Evolutionary conservation across 2,797 vertebrate genomes (phyloP).

Genomic region (Esox lucius): DNA sequence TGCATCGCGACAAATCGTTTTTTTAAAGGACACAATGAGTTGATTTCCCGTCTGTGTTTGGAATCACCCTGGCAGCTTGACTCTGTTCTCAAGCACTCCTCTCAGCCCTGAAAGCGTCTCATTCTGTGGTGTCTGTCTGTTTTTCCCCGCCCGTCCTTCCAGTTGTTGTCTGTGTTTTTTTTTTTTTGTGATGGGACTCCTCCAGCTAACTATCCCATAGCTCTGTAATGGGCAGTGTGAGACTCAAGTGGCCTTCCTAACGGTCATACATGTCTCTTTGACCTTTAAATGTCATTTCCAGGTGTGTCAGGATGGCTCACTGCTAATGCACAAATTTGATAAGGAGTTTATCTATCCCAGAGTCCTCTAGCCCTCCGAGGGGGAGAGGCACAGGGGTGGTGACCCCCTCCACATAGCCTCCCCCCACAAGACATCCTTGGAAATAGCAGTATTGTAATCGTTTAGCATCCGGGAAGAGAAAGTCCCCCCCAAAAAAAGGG

Average conservation of each 20-base stretch:
- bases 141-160: neutral
- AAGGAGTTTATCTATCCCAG: conserved; percentile 57
- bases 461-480: conserved; percentile 40
- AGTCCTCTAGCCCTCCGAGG: conserved; percentile 42
- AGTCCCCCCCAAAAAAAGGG: conserved; percentile 13
- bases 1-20: conserved; percentile 40
- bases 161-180: conserved; percentile 21
- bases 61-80: conserved; percentile 48
- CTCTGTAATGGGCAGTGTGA: conserved; percentile 41
- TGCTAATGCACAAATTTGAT: conserved; percentile 62
- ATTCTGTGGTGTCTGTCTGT: conserved; percentile 27
- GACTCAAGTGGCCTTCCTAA: conserved; percentile 29
- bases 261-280: conserved; percentile 54
- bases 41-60: conserved; percentile 47
- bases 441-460: conserved; percentile 48
- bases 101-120: conserved; percentile 28
- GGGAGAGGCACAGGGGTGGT: conserved; percentile 24
- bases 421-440: conserved; percentile 27
- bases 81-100: conserved; percentile 27
- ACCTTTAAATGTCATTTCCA: conserved; percentile 72
- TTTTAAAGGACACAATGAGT: conserved; percentile 17
- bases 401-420: conserved; percentile 25
- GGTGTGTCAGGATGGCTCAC: conserved; percentile 53
- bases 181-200: conserved; percentile 31
- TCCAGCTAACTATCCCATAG: conserved; percentile 29